Evolutionary conservation across 2,888 invertebrate genomes (phyloP).

Genomic region (Drosophila austrosaltans): DNA sequence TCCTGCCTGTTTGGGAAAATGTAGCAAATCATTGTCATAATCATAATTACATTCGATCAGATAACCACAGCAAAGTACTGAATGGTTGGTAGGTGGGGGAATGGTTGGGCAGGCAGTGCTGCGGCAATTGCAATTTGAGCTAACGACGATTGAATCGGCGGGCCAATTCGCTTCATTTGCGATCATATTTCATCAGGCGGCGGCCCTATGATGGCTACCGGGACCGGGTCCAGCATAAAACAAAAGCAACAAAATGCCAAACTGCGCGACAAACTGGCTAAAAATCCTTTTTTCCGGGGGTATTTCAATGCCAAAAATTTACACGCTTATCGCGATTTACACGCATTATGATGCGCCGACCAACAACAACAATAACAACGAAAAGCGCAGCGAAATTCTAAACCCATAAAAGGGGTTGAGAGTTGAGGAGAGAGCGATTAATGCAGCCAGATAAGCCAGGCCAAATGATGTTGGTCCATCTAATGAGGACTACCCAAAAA

Average conservation of each 20-base stretch:
- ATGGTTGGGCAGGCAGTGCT: slow-evolving; percentile 37
- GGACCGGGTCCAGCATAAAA: slow-evolving; percentile 65
- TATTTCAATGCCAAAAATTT: slow-evolving; percentile 59
- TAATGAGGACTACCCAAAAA: slow-evolving; percentile 48
- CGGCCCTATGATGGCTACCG: slow-evolving; percentile 18
- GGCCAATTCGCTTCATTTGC: slow-evolving; percentile 67
- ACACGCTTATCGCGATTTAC: slow-evolving; percentile 74
- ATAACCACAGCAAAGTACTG: slow-evolving; percentile 56
- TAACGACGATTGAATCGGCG: slow-evolving; percentile 66
- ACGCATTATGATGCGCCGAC: slow-evolving; percentile 67
- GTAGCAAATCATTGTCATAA: slow-evolving; percentile 79
- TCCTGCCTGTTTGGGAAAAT: slow-evolving; percentile 49
- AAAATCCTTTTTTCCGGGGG: slow-evolving; percentile 42
- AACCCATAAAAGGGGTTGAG: slow-evolving; percentile 56
- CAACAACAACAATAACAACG: slow-evolving; percentile 31
- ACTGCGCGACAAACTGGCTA: slow-evolving; percentile 13
- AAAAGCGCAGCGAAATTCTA: slow-evolving; percentile 79
- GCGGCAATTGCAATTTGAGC: slow-evolving; percentile 71
- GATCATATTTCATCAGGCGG: slow-evolving; percentile 70
- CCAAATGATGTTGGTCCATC: slow-evolving; percentile 33
- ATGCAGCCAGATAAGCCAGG: slow-evolving; percentile 65
- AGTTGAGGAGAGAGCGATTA: slow-evolving; percentile 62
- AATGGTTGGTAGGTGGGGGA: slow-evolving; percentile 14
- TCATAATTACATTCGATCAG: slow-evolving; percentile 79
- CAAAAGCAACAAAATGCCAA: slow-evolving; percentile 47